Conservation (phyloP, 2,113 vertebrate genomes). For the Heliornis fulica region DNA sequence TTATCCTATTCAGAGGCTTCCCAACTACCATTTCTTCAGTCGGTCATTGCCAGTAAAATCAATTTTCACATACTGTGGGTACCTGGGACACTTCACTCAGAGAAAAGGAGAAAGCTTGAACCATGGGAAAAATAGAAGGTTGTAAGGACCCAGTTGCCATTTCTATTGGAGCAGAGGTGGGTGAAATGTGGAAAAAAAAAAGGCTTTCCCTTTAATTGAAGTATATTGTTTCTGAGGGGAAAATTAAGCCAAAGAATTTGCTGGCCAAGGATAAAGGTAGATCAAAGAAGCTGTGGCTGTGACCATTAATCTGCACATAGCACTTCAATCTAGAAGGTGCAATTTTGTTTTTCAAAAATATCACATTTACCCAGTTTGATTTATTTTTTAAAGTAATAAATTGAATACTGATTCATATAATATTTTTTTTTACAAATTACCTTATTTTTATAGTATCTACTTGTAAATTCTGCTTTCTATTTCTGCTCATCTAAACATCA, state of each 20-base stretch:
- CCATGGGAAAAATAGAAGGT: neutral
- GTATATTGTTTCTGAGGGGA: neutral
- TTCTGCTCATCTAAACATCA: constrained; percentile 35
- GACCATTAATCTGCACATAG: neutral
- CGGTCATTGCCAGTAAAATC: neutral
- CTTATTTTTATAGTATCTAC: neutral
- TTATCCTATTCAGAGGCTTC: neutral
- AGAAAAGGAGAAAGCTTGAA: neutral
- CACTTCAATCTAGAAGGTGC: neutral
- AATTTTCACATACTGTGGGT: neutral
- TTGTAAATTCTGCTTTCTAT: neutral
- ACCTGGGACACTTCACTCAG: neutral
- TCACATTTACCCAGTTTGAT: neutral
- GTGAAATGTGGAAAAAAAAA: neutral
- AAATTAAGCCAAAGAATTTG: neutral
- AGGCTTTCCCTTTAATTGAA: neutral
- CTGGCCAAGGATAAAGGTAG: neutral
- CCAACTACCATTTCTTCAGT: neutral
- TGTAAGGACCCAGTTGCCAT: neutral
- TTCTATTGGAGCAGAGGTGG: neutral
- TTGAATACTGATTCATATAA: neutral
- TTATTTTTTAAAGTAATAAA: neutral
- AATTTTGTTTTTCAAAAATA: neutral
- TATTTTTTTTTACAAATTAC: neutral
- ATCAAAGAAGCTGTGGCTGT: neutral